Base-by-base conservation (phyloP, 2,888 invertebrate genomes). In the Calameuta pallipes region DNA sequence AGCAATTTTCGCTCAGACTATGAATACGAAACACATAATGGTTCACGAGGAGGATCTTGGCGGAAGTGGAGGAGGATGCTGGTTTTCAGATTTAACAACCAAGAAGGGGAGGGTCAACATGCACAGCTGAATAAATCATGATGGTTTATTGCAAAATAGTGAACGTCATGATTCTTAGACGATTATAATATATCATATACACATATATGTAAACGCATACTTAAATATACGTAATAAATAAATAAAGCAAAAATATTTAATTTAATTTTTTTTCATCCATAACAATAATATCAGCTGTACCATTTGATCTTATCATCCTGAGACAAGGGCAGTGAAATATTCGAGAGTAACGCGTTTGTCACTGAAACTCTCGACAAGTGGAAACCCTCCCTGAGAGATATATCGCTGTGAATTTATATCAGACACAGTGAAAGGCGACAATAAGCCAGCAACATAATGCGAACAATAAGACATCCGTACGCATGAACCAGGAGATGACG, bases 1-100 rank as follows among this genome's bases (percentile, higher is more conserved):
- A 90, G 85, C 87, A 88, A 88, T 88, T 89, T 90, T 89, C 83
- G 84, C 87, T 82, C 87, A 87, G 88, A 87, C 90, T 88, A 90
- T 90, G 90, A 90, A 90, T 90, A 90, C 86, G 85, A 89, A 90
- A 89, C 85, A 81, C 85, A 87, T 87, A 84, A 88, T 80, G 84
- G 81, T 56, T 56, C 56, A 56, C 56, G 56, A 56, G 56, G 56
- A 56, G 56, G 56, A 56, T 56, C 56, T 56, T 56, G 56, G 56
- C 56, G 82, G 79, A 76, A 78, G 74, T 74, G 80, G 71, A 77
- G 79, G 75, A 82, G 79, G 71, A 36, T 36, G 31, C 78, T 79
- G 82, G 56, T 56, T 56, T 56, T 56, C 56, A 87, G 88, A 89
- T 90, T 90, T 89, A 89, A 88, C 87, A 87, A 86, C 84, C 76